Conservation (phyloP, 2,113 vertebrate species). For the Leptodactylus fuscus region DNA sequence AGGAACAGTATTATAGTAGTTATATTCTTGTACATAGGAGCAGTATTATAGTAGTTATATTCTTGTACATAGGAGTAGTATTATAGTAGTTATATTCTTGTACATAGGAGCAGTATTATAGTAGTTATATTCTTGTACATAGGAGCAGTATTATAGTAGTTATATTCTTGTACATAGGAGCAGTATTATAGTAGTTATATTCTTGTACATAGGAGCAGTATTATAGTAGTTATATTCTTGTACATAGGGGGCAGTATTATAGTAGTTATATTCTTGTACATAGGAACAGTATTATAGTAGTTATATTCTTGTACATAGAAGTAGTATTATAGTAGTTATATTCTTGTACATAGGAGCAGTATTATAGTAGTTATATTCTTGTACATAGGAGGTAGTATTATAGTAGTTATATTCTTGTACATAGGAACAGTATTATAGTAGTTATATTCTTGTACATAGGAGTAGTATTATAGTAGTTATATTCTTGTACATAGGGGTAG, state of each 20-base stretch:
- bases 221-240: constrained; percentile 4
- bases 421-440: constrained; percentile 9
- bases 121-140: constrained; percentile 18
- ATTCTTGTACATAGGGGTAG: neutral
- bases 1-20: neutral
- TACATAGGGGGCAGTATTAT: constrained; percentile 4
- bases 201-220: neutral
- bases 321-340: constrained; percentile 8
- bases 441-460: constrained; percentile 1
- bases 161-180: neutral
- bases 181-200: constrained; percentile 1
- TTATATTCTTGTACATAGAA: neutral
- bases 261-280: constrained; percentile 8
- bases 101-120: constrained; percentile 7
- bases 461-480: constrained; percentile 2
- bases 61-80: neutral
- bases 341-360: neutral
- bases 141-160: constrained; percentile 3
- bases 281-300: neutral
- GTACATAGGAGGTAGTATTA: neutral
- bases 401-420: constrained; percentile 7
- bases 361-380: neutral
- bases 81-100: constrained; percentile 9
- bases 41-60: constrained; percentile 15
- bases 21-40: constrained; percentile 2